Percentiles rank a stretch among this genome's conserved stretches.
phyloP scores from a whole-genome alignment of 2,113 vertebrate genomes.

The Opisthocomus hoazin region DNA sequence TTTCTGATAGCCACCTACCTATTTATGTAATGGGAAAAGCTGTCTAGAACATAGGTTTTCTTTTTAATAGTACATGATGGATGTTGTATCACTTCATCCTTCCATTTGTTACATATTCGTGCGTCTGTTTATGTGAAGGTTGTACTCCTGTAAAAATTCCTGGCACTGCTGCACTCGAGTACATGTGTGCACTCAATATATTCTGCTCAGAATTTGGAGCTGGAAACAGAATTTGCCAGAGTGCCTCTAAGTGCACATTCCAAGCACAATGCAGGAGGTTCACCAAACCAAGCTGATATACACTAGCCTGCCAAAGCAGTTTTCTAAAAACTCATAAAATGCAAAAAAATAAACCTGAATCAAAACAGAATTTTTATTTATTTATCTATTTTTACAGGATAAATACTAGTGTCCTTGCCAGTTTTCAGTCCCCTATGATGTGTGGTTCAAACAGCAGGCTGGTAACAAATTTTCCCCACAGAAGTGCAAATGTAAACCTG shows the following conservation, averaged over 20 bases:
- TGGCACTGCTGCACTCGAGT: not conserved
- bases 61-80: not conserved
- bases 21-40: not conserved
- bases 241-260: not conserved
- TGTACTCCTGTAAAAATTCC: slow-evolving; percentile 9
- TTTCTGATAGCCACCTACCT: not conserved
- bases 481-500: slow-evolving; percentile 36
- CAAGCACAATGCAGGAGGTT: not conserved
- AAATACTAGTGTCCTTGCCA: slow-evolving; percentile 30
- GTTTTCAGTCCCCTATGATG: slow-evolving; percentile 8
- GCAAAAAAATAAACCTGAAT: slow-evolving; percentile 43
- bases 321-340: slow-evolving; percentile 34
- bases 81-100: not conserved
- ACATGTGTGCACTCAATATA: not conserved
- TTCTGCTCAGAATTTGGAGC: slow-evolving; percentile 26
- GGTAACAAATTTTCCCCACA: slow-evolving; percentile 37
- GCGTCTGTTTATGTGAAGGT: slow-evolving; percentile 1
- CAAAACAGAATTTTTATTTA: slow-evolving; percentile 44
- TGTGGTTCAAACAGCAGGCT: slow-evolving; percentile 31
- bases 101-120: not conserved
- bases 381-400: slow-evolving; percentile 34
- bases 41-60: not conserved
- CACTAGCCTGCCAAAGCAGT: slow-evolving; percentile 9
- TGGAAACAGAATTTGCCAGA: slow-evolving; percentile 1
- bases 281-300: slow-evolving; percentile 16